A percentile compares a stretch with the other conserved stretches of the same genome.
Evolutionary conservation across 2,888 invertebrate species (phyloP).

Genomic region (Aporophyla nigra): DNA sequence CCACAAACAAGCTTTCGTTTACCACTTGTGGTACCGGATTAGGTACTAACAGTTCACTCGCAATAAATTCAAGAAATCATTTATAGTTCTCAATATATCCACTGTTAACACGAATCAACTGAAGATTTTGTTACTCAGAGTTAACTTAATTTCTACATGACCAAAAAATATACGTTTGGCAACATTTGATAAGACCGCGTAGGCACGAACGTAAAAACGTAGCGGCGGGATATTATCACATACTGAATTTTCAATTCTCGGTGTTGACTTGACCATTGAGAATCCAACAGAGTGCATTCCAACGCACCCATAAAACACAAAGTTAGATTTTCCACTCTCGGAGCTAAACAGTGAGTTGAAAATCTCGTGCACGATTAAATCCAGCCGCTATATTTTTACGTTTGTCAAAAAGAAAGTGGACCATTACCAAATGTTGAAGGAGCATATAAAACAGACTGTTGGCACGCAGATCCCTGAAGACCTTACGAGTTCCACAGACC

Average conservation of each 20-base stretch:
- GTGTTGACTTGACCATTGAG: no score
- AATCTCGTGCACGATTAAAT: no score
- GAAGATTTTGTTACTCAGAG: not conserved
- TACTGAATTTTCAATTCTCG: no score
- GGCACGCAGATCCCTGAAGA: conserved; percentile 41
- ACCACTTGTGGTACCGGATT: conserved; percentile 10
- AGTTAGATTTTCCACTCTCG: no score
- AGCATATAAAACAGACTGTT: conserved; percentile 23
- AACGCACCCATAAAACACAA: no score
- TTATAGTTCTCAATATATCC: not conserved
- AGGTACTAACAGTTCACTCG: conserved; percentile 8
- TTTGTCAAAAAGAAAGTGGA: no score
- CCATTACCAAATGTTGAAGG: conserved; percentile 13
- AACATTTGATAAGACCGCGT: not conserved
- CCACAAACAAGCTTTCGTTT: conserved; percentile 35
- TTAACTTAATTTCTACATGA: not conserved
- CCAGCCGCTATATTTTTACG: no score
- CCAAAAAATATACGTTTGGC: not conserved
- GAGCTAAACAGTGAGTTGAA: no score
- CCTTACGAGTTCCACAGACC: conserved; percentile 41
- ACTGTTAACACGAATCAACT: not conserved
- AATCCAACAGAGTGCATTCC: no score
- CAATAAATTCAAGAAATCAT: conserved; percentile 23
- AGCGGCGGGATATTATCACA: no score
- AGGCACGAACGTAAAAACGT: no score